Conservation (phyloP, 2,113 vertebrate genomes). For the Myrmophylax atrothorax region DNA sequence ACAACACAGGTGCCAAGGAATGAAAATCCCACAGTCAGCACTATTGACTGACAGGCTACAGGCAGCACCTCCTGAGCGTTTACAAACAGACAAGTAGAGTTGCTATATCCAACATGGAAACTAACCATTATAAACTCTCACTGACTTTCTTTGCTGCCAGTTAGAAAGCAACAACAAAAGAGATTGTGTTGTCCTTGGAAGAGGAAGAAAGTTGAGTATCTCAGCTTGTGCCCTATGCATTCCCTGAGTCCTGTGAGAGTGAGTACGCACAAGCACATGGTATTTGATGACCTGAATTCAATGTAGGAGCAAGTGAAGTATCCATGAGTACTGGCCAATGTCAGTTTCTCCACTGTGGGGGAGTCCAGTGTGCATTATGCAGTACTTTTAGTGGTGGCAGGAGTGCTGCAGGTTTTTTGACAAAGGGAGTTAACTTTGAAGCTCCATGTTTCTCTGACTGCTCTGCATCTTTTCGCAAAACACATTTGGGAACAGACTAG, state of each 20-base stretch:
- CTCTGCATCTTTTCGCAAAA: not conserved
- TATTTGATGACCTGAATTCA: not conserved
- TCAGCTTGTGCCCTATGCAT: not conserved
- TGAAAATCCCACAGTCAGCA: conserved; percentile 19
- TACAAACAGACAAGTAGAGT: not conserved
- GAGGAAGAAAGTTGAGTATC: not conserved
- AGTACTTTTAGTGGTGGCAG: not conserved
- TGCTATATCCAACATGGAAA: not conserved
- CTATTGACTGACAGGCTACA: not conserved
- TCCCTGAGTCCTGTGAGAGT: not conserved
- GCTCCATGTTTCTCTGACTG: not conserved
- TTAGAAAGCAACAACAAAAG: conserved; percentile 9
- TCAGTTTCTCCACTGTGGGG: not conserved
- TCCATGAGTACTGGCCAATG: not conserved
- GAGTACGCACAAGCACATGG: fast-evolving
- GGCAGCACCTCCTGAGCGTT: not conserved
- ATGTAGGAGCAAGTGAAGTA: not conserved
- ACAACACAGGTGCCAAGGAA: conserved; percentile 11
- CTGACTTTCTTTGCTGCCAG: not conserved
- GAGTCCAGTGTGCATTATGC: not conserved
- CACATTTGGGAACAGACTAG: not conserved
- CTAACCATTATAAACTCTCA: not conserved
- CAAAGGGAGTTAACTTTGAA: not conserved
- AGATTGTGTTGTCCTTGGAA: conserved; percentile 2
- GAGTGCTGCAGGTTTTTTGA: not conserved